A percentile compares a stretch with the other conserved stretches of the same genome.
Evolutionary conservation across 2,888 invertebrate genomes (phyloP).

Genomic region (Osmoderma eremita): DNA sequence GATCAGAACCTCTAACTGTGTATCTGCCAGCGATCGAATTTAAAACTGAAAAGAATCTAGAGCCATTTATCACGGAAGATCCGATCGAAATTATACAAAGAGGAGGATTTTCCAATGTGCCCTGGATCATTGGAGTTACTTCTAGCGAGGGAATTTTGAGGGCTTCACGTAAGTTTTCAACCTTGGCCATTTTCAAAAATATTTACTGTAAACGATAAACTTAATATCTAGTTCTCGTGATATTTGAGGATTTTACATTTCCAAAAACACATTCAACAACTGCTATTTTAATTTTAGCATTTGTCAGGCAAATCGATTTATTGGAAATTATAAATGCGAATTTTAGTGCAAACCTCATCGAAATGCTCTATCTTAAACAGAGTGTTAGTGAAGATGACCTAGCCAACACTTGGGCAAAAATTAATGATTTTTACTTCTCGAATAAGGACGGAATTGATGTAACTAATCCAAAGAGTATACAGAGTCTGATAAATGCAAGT

Average conservation of each 20-base stretch:
- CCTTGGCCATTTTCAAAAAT: no score
- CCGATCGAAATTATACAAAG: constrained; percentile 60
- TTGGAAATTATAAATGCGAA: constrained; percentile 50
- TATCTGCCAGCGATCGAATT: constrained; percentile 65
- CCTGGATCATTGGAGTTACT: constrained; percentile 65
- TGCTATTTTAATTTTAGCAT: constrained; percentile 48
- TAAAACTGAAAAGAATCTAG: constrained; percentile 53
- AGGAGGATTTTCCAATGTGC: constrained; percentile 62
- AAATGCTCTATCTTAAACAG: constrained; percentile 50
- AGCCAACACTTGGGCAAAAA: constrained; percentile 48
- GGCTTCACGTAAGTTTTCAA: constrained; percentile 57
- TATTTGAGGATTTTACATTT: no score
- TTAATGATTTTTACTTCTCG: constrained; percentile 52
- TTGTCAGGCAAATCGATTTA: constrained; percentile 49
- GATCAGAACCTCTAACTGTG: constrained; percentile 65
- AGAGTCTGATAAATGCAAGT: constrained; percentile 57
- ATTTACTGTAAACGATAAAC: no score
- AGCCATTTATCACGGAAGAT: constrained; percentile 63
- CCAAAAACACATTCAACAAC: no score
- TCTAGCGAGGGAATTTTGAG: constrained; percentile 66
- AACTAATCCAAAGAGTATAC: constrained; percentile 45
- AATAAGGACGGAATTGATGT: constrained; percentile 29
- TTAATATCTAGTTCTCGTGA: no score
- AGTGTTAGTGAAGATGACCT: constrained; percentile 48
- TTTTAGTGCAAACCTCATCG: constrained; percentile 51